Conservation (phyloP, 64 coral and sea anemone genomes). For the Stylophora pistillata region DNA sequence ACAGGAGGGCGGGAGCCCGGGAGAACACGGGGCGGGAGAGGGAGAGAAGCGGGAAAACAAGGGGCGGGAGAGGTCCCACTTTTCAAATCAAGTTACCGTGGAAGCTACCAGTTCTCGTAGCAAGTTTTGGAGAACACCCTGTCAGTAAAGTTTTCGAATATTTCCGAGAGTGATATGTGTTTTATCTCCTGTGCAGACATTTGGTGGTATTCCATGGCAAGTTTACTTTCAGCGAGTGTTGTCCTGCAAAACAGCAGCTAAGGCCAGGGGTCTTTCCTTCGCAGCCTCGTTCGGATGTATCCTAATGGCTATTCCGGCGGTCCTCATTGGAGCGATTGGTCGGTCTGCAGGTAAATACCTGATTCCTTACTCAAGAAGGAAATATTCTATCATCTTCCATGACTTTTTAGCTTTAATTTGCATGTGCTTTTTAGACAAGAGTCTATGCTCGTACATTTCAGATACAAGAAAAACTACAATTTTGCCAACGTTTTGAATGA, state of each 20-base stretch:
- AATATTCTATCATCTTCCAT: neutral
- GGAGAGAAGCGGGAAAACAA: too few relatives aligned
- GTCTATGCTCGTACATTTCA: too few relatives aligned
- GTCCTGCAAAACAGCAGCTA: constrained; percentile 77
- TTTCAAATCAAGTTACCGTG: too few relatives aligned
- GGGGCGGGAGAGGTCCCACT: too few relatives aligned
- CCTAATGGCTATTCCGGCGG: constrained; percentile 87
- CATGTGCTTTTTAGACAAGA: too few relatives aligned
- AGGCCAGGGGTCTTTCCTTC: constrained; percentile 72
- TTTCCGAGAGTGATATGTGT: neutral
- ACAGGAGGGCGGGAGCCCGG: too few relatives aligned
- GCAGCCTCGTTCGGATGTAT: constrained; percentile 80
- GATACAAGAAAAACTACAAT: neutral
- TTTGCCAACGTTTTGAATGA: neutral
- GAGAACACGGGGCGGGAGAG: too few relatives aligned
- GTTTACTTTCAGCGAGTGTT: constrained; percentile 96
- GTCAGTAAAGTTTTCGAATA: too few relatives aligned
- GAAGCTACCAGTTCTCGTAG: too few relatives aligned
- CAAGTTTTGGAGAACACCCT: too few relatives aligned
- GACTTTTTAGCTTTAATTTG: too few relatives aligned
- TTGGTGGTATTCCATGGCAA: constrained; percentile 98
- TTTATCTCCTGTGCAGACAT: constrained; percentile 54
- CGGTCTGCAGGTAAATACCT: constrained; percentile 71
- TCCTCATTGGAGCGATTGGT: constrained; percentile 92
- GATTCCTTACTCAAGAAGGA: neutral